phyloP scores from a whole-genome alignment of 2,888 invertebrate species.

The Dione vanillae region DNA sequence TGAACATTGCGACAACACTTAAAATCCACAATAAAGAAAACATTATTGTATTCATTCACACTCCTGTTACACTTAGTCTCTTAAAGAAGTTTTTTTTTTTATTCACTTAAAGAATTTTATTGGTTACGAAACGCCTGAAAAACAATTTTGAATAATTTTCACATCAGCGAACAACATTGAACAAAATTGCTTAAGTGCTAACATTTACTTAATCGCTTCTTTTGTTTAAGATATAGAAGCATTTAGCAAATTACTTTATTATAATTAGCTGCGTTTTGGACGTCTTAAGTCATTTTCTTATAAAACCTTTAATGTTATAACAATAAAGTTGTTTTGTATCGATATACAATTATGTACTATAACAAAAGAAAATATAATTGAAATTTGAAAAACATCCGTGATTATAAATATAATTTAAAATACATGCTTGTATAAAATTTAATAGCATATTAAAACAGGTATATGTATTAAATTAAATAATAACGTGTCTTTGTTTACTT shows the following conservation, averaged over 20 bases:
- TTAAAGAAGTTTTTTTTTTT: constrained; percentile 21
- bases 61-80: constrained; percentile 22
- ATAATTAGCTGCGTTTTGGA: constrained; percentile 20
- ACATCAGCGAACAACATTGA: constrained; percentile 33
- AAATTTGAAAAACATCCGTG: no score
- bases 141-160: constrained; percentile 43
- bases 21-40: constrained; percentile 64
- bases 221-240: constrained; percentile 35
- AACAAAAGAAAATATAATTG: no score
- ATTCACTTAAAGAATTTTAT: constrained; percentile 33
- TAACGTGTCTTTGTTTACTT: not conserved
- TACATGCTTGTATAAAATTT: no score
- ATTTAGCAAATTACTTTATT: constrained; percentile 28
- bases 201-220: constrained; percentile 35
- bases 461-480: constrained; percentile 33
- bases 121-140: constrained; percentile 30
- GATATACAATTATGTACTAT: no score
- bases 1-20: constrained; percentile 61
- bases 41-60: constrained; percentile 52
- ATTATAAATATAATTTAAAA: no score
- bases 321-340: no score
- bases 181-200: constrained; percentile 33
- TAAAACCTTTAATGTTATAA: not conserved
- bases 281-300: not conserved
- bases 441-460: no score